These are phyloP conservation scores for Rhorus exstirpatorius DNA, from an alignment of 2,888 invertebrate genomes.

Conservation along the genomic window DNA sequence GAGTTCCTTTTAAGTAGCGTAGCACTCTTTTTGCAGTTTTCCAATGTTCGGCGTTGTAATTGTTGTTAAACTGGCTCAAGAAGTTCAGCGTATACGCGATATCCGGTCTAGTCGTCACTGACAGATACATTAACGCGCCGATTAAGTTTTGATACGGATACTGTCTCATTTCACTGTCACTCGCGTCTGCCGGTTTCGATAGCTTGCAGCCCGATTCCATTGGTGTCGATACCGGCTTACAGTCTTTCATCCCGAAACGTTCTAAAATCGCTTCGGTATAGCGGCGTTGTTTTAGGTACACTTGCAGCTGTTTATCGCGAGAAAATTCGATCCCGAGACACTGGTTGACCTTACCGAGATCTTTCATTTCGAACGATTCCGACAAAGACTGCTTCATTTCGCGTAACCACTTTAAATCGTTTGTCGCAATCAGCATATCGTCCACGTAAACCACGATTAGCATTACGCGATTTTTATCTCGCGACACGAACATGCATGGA, in stretches of 20 bases:
- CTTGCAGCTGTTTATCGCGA: constrained; percentile 30
- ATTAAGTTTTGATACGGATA: constrained; percentile 68
- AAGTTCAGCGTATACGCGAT: constrained; percentile 56
- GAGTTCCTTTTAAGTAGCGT: constrained; percentile 54
- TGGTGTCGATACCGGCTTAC: constrained; percentile 42
- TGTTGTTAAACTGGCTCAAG: too few species aligned
- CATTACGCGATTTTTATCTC: too few species aligned
- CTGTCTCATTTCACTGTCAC: constrained; percentile 33
- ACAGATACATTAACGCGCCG: constrained; percentile 56
- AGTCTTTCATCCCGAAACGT: constrained; percentile 44
- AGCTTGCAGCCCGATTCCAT: constrained; percentile 46
- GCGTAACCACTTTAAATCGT: too few species aligned
- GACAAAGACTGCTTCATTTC: too few species aligned
- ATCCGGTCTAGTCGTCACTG: constrained; percentile 61
- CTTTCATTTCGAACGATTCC: constrained; percentile 53
- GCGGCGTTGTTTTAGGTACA: constrained; percentile 23
- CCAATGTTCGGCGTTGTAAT: constrained; percentile 22
- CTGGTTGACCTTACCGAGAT: constrained; percentile 34
- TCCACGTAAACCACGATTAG: too few species aligned
- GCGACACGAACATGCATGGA: too few species aligned
- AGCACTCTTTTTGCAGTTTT: constrained; percentile 52
- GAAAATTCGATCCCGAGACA: constrained; percentile 61
- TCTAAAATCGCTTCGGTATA: constrained; percentile 41
- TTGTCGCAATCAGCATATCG: too few species aligned
- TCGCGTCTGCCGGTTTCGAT: too few species aligned